phyloP scores from a whole-genome alignment of 1,140 invertebrate species.

The Panagrolaimus sp. region DNA sequence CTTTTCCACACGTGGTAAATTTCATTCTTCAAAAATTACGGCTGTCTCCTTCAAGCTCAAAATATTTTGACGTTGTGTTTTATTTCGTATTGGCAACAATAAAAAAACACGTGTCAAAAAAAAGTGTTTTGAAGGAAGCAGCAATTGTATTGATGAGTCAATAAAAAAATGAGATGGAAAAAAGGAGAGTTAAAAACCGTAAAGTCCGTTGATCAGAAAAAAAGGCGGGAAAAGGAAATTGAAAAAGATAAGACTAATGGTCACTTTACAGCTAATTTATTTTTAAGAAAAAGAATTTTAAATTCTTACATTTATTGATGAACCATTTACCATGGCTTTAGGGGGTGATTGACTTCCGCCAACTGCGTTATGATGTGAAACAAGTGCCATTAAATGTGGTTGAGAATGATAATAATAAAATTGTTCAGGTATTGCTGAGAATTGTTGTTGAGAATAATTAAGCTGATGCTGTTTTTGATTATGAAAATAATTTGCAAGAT shows the following conservation, averaged over 20 bases:
- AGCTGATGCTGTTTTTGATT: not conserved
- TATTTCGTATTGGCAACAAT: too few species aligned
- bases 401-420: conserved; percentile 15
- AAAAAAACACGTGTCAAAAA: too few species aligned
- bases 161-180: conserved; percentile 3
- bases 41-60: too few species aligned
- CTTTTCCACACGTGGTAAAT: too few species aligned
- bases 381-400: conserved; percentile 11
- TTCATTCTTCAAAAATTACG: too few species aligned
- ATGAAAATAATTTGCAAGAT: not conserved
- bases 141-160: too few species aligned
- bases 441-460: not conserved
- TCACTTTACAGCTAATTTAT: not conserved
- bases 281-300: not conserved
- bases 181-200: not conserved
- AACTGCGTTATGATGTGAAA: conserved; percentile 6
- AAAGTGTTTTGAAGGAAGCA: too few species aligned
- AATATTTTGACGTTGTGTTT: too few species aligned
- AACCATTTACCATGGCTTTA: not conserved
- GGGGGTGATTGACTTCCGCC: conserved; percentile 8
- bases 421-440: not conserved
- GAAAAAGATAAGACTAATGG: not conserved
- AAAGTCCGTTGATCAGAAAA: not conserved
- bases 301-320: not conserved
- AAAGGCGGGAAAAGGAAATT: too few species aligned